Evolutionary conservation across 2,888 invertebrate genomes (phyloP), one percentile per base, ranked within the genome.

Genomic region (Chalcosyrphus nemorum): DNA sequence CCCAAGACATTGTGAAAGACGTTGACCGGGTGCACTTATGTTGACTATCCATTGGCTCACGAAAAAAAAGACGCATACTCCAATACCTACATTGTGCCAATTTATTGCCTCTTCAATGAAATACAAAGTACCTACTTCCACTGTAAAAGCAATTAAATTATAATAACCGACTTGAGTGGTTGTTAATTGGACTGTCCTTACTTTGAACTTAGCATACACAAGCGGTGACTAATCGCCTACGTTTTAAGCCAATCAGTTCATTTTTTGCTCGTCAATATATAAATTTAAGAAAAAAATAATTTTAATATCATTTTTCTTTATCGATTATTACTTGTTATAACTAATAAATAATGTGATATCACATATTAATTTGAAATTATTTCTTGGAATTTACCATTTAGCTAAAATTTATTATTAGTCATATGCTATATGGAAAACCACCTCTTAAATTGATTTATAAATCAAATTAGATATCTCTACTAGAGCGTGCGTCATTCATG

Each of bases 101-200:
- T n/a, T 61, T 21, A 45, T 29, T 29, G 45, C 29, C 29, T 29
- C 19, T 17, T 27, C 11, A 52, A 15, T 7, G 5, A 66, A 27
- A 24, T 1, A 32, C 21, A 6, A 0, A 38, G 6, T 35, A 27
- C 21, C 47, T 35, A 27, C 21, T 38, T 45, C 35, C n/a, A 17
- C 17, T 35, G 15, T n/a, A 45, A 29, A 56, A 35, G 15, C 24
- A 70, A 70, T 70, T 70, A 70, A 47, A 45, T 70, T 57, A 70
- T 47, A 70, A 57, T 57, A 19, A 47, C 61, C 9, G 17, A 15
- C 35, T 70, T 70, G 45, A 70, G 56, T 70, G 21, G 6, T 32
- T 70, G 47, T 32, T 70, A 57, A 57, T 56, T 57, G 57, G 70
- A 24, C 29, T 57, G 45, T 35, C 70, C 35, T 70, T 45, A 70